Evolutionary conservation across 2,797 vertebrate species (phyloP), one percentile per base, ranked within the genome.

Genomic region (Pseudocheirus occidentalis): DNA sequence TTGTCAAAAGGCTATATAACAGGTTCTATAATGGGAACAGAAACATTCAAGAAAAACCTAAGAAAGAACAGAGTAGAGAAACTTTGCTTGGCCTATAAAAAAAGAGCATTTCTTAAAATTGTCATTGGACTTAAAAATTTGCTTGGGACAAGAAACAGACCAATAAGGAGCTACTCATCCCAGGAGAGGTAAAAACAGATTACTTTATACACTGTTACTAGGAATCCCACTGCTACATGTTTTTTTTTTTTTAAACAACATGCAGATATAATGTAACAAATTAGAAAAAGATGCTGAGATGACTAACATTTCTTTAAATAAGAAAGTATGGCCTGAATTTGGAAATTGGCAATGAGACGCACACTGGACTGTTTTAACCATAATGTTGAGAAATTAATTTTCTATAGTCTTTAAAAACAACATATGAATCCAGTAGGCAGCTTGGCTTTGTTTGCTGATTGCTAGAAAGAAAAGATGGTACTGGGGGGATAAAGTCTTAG

Each of bases 401-500:
- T 92, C 62, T 52, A 94, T 3, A 24, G 81, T 89, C 90, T 94
- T 96, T 95, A 93, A 97, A 93, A 95, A 92, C 52, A 96, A 73
- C 29, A 21, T 87, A 90, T 92, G 92, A 92, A 3, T 54, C 81
- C 28, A 90, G 58, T 13, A 46, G 4, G 92, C 29, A 91, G 56
- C 73, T 96, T 91, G 94, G 40, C 56, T 95, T 93, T 94, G 91
- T 56, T 90, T 91, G 92, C 58, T 95, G 93, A 96, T 52, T 97
- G 55, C 57, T 0, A 93, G 87, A 92, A 93, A 54, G 31, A 89
- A 97, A 95, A 96, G 91, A 95, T 62, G 90, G 93, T 91, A 91
- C 59, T 92, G 94, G 96, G 18, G n/a, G 18, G 91, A 97, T 24
- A 94, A 94, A 91, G 90, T 93, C 92, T 95, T 40, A 96, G 95